Evolutionary conservation across 1,140 invertebrate species (phyloP).

Genomic region (Dendrolimus punctatus): DNA sequence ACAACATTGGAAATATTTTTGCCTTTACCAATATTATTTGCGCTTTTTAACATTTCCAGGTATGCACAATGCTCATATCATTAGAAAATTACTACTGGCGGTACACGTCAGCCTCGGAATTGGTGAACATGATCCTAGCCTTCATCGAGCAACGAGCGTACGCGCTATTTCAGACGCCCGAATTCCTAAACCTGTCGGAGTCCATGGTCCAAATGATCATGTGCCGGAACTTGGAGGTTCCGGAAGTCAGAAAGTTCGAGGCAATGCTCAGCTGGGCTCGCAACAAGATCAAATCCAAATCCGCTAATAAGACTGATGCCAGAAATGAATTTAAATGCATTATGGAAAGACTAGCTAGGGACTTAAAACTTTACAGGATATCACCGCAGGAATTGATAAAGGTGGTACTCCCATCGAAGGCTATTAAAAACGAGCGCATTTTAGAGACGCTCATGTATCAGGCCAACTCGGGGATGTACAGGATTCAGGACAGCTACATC

Average conservation of each 20-base stretch:
- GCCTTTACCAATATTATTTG: no score
- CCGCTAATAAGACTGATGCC: slow-evolving; percentile 83
- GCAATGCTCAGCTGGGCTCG: slow-evolving; percentile 93
- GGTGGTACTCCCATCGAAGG: slow-evolving; percentile 92
- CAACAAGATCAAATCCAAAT: slow-evolving; percentile 85
- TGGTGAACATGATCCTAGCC: slow-evolving; percentile 94
- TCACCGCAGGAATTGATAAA: slow-evolving; percentile 94
- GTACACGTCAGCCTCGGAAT: slow-evolving; percentile 92
- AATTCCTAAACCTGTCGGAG: slow-evolving; percentile 91
- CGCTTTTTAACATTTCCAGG: slow-evolving; percentile 63
- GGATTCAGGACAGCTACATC: slow-evolving; percentile 89
- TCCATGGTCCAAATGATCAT: slow-evolving; percentile 97
- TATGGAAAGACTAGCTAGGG: slow-evolving; percentile 90
- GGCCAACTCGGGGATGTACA: slow-evolving; percentile 93
- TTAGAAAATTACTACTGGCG: slow-evolving; percentile 97
- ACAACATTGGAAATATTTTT: no score
- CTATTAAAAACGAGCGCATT: slow-evolving; percentile 93
- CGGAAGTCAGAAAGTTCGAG: slow-evolving; percentile 94
- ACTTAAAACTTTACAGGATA: slow-evolving; percentile 92
- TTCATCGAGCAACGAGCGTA: slow-evolving; percentile 90
- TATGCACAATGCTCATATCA: slow-evolving; percentile 92
- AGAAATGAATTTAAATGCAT: slow-evolving; percentile 93
- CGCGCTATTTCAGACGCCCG: slow-evolving; percentile 85
- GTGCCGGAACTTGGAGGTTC: slow-evolving; percentile 87
- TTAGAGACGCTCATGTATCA: slow-evolving; percentile 94